A percentile compares a stretch with the other conserved stretches of the same genome.
These are phyloP conservation scores for Ctenopoma multispine DNA, from an alignment of 2,797 vertebrate species.

Conservation along the genomic window DNA sequence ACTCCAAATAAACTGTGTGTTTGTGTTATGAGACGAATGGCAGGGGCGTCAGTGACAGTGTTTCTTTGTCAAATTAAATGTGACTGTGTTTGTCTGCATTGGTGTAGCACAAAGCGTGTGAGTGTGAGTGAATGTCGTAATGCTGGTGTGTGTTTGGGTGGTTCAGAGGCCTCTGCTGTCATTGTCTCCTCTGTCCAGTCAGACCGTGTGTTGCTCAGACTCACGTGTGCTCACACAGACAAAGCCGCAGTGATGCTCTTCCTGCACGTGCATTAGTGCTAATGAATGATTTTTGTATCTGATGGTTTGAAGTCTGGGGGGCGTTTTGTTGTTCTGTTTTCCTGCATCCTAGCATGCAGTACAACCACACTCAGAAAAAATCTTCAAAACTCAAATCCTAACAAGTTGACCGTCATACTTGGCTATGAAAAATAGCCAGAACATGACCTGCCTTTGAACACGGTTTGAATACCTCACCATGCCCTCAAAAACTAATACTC, in stretches of 20 bases:
- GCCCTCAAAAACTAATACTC: no score
- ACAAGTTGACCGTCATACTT: no score
- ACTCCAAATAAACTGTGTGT: background rate
- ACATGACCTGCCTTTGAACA: no score
- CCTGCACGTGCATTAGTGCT: background rate
- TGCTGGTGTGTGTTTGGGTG: background rate
- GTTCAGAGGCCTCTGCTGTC: conserved; percentile 14
- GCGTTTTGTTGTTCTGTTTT: no score
- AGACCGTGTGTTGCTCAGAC: conserved; percentile 1
- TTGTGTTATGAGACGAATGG: no score
- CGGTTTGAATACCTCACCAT: no score
- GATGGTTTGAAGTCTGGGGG: no score
- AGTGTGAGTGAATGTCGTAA: conserved; percentile 5
- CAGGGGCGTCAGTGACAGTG: background rate
- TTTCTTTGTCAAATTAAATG: background rate
- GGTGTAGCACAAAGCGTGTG: background rate
- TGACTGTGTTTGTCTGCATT: background rate
- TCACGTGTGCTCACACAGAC: conserved; percentile 48
- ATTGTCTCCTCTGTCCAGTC: conserved; percentile 15
- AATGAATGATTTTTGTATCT: background rate
- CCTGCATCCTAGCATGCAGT: no score
- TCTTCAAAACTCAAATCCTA: no score
- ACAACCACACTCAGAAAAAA: no score
- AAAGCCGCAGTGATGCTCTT: background rate
- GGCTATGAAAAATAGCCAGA: no score